Conservation (phyloP, 2,888 invertebrate genomes). For the Rhaphigaster nebulosa region DNA sequence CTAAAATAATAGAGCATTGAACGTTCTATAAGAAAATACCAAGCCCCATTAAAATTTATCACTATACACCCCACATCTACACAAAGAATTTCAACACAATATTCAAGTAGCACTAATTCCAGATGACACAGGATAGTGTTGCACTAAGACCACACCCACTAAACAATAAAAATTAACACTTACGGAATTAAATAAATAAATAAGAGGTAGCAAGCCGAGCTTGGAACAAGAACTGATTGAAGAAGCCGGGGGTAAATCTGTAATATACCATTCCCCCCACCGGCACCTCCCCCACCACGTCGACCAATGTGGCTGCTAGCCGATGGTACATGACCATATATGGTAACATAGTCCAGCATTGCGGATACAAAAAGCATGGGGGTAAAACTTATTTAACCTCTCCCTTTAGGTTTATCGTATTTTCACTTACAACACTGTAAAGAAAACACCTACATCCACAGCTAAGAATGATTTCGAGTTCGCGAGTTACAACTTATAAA, state of each 20-base stretch:
- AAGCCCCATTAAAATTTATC: background rate
- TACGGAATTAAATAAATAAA: conserved; percentile 61
- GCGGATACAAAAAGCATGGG: conserved; percentile 13
- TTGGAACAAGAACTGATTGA: conserved; percentile 63
- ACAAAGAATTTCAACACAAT: conserved; percentile 20
- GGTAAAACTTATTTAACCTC: conserved; percentile 33
- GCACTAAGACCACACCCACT: conserved; percentile 59
- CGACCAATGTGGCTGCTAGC: conserved; percentile 68
- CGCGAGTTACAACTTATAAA: background rate
- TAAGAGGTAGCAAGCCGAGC: conserved; percentile 51
- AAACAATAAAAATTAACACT: conserved; percentile 48
- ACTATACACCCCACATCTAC: conserved; percentile 18
- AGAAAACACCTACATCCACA: conserved; percentile 3
- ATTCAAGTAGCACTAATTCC: conserved; percentile 48
- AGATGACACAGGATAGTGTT: conserved; percentile 12
- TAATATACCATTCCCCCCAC: conserved; percentile 62
- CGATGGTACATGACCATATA: conserved; percentile 81
- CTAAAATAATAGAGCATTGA: background rate
- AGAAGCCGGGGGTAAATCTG: conserved; percentile 59
- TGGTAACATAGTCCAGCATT: conserved; percentile 70
- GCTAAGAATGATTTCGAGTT: background rate
- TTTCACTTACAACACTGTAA: background rate
- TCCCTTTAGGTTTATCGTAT: conserved; percentile 8
- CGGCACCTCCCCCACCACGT: conserved; percentile 71
- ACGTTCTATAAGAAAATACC: background rate